phyloP scores from a whole-genome alignment of 2,797 vertebrate species.

The Sebastes steindachneri region DNA sequence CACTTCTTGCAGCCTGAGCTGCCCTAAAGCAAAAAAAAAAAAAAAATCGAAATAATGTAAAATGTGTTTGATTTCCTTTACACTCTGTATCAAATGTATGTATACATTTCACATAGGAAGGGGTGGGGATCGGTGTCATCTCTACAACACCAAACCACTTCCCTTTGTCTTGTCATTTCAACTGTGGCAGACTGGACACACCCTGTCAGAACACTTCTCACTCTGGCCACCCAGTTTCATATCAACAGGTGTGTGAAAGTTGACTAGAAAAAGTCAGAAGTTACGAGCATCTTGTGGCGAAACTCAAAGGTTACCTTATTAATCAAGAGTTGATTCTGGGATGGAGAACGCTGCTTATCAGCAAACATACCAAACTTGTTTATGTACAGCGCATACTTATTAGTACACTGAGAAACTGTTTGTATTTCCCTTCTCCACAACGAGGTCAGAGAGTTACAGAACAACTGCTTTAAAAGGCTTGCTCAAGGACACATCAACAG shows the following conservation, averaged over 20 bases:
- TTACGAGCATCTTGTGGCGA: not conserved
- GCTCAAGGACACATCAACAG: conserved; percentile 51
- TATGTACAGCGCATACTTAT: not conserved
- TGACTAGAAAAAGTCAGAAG: not conserved
- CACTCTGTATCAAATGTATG: not conserved
- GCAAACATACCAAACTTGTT: not conserved
- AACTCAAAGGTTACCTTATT: not conserved
- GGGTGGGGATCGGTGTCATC: conserved; percentile 10
- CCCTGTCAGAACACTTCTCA: conserved; percentile 40
- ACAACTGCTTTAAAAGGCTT: conserved; percentile 34
- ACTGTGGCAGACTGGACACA: conserved; percentile 29
- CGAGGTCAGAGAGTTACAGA: not conserved
- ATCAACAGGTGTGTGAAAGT: conserved; percentile 31
- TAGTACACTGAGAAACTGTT: not conserved
- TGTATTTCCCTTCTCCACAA: conserved; percentile 3
- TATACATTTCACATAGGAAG: not conserved
- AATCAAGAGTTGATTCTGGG: not conserved
- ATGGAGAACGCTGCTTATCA: too few relatives aligned
- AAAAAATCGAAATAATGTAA: not conserved
- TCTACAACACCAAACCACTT: conserved; percentile 48
- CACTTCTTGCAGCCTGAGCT: not conserved
- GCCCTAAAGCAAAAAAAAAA: not conserved
- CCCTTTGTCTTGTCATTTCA: conserved; percentile 40
- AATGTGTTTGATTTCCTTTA: not conserved
- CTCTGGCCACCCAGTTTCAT: conserved; percentile 44